Evolutionary conservation across 2,888 invertebrate species (phyloP).

Genomic region (Sipunculus nudus): DNA sequence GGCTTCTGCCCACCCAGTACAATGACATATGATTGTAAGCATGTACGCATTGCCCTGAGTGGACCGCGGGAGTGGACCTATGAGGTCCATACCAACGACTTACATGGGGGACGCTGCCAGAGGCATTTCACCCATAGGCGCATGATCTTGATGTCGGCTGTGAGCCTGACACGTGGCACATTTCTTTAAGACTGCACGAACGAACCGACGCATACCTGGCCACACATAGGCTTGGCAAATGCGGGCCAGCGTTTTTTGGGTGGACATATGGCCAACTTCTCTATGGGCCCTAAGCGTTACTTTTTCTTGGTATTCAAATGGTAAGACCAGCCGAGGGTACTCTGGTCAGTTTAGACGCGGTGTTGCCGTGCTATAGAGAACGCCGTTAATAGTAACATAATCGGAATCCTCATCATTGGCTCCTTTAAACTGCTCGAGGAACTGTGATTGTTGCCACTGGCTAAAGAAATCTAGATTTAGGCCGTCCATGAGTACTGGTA

Average conservation of each 20-base stretch:
- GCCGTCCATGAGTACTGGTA: neutral
- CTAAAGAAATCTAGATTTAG: neutral
- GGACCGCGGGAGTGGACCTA: neutral
- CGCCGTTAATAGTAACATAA: neutral
- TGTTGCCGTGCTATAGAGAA: neutral
- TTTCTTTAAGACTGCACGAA: neutral
- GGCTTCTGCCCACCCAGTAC: neutral
- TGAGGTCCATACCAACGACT: neutral
- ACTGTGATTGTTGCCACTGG: neutral
- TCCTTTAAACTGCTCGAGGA: neutral
- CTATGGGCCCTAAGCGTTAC: neutral
- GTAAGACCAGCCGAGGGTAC: neutral
- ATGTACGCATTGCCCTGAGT: neutral
- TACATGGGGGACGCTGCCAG: neutral
- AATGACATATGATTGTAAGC: neutral
- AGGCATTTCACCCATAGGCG: constrained; percentile 2
- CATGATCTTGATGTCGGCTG: neutral
- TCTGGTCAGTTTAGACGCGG: neutral
- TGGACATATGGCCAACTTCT: constrained; percentile 5
- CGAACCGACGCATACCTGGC: neutral
- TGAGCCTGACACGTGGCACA: neutral
- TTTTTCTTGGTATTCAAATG: neutral
- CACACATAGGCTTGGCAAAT: neutral
- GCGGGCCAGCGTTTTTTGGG: neutral
- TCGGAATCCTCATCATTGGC: neutral